A percentile compares a stretch with the other conserved stretches of the same genome.
phyloP scores from a whole-genome alignment of 2,113 vertebrate genomes.

The Heterotis niloticus region DNA sequence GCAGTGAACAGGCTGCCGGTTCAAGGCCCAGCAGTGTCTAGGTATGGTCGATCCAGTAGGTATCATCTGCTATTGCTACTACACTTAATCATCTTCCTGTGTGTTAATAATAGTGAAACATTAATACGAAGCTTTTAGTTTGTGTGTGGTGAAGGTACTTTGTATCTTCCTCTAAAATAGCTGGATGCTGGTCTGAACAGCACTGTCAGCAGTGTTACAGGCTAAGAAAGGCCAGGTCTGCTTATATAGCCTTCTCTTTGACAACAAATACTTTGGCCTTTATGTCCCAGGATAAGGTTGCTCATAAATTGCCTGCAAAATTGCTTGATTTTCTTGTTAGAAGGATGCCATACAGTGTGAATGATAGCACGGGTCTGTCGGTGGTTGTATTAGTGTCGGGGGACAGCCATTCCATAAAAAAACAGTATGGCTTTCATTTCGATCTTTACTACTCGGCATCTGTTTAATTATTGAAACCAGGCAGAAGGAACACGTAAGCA shows the following conservation, averaged over 20 bases:
- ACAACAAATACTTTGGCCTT: constrained; percentile 24
- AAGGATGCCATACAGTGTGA: constrained; percentile 23
- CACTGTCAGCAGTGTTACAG: background rate
- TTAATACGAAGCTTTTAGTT: no score
- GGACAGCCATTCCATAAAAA: constrained; percentile 26
- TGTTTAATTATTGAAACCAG: constrained; percentile 29
- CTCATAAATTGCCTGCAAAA: constrained; percentile 33
- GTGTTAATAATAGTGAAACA: no score
- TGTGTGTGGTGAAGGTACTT: no score
- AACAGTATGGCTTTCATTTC: constrained; percentile 23
- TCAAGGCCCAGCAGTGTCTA: no score
- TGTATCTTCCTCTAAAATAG: background rate
- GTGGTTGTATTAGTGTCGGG: background rate
- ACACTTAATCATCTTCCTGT: no score
- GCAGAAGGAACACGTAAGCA: constrained; percentile 30
- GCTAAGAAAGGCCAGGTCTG: background rate
- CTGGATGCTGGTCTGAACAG: background rate
- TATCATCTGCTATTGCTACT: background rate
- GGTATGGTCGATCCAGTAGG: background rate
- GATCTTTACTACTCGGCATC: constrained; percentile 24
- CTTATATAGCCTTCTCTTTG: constrained; percentile 20
- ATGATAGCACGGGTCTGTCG: background rate
- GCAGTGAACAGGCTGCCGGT: no score
- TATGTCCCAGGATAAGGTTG: background rate
- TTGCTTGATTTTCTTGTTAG: constrained; percentile 21